phyloP scores from a whole-genome alignment of 1,140 invertebrate genomes.

The Hermatobates lingyangjiaoensis region DNA sequence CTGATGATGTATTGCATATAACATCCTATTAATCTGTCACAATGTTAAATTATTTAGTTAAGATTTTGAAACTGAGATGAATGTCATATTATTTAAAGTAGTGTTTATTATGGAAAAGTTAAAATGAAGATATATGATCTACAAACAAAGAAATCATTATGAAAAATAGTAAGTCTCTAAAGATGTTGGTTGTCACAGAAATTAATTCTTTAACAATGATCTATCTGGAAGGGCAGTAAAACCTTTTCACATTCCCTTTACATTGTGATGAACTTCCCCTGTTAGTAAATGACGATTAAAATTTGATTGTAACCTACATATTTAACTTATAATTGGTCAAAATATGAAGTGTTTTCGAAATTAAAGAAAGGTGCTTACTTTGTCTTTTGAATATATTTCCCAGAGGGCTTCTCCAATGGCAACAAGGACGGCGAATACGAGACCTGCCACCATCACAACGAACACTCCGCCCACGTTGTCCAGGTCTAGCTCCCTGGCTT shows the following conservation, averaged over 20 bases:
- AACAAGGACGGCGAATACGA: slow-evolving; percentile 19
- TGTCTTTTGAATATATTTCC: slow-evolving; percentile 23
- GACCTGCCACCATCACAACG: slow-evolving; percentile 40
- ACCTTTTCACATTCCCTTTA: background rate
- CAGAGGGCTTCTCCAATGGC: slow-evolving; percentile 11
- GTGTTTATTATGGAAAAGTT: too few relatives aligned
- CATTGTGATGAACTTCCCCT: background rate
- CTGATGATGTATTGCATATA: too few relatives aligned
- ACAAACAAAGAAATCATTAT: too few relatives aligned
- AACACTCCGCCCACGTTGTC: slow-evolving; percentile 80
- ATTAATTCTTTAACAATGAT: background rate
- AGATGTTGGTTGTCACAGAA: too few relatives aligned
- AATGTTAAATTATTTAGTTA: too few relatives aligned
- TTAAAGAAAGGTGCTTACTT: slow-evolving; percentile 21
- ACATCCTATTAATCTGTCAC: too few relatives aligned
- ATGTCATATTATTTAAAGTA: too few relatives aligned
- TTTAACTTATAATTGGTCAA: background rate
- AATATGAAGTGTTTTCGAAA: background rate
- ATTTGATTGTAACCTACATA: background rate
- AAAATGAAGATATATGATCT: too few relatives aligned
- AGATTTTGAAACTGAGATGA: too few relatives aligned
- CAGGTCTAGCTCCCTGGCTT: slow-evolving; percentile 41
- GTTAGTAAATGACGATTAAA: background rate
- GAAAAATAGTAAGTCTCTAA: too few relatives aligned
- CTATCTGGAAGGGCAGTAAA: background rate